Percentiles rank a stretch among this genome's conserved stretches.
phyloP scores from a whole-genome alignment of 2,113 vertebrate species.

The Proteles cristata region DNA sequence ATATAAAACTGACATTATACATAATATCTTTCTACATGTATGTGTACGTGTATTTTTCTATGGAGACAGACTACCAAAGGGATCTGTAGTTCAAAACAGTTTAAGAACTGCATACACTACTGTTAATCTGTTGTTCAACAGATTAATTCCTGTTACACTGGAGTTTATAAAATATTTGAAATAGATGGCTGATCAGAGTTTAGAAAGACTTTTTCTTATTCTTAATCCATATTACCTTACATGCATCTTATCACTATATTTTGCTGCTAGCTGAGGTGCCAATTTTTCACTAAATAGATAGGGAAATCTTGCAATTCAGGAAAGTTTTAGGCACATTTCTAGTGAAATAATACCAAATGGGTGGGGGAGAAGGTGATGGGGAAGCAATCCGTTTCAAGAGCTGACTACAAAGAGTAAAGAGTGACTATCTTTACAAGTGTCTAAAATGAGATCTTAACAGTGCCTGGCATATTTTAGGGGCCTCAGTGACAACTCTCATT shows the following conservation, averaged over 20 bases:
- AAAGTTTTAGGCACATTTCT: conserved; percentile 11
- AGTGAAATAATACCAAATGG: conserved; percentile 18
- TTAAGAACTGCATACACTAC: neutral
- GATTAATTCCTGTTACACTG: neutral
- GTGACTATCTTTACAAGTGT: neutral
- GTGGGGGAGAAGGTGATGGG: neutral
- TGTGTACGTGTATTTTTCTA: conserved; percentile 9
- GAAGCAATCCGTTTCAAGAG: conserved; percentile 25
- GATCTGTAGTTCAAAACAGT: neutral
- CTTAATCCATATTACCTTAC: neutral
- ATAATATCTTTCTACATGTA: neutral
- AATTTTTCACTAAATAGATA: neutral
- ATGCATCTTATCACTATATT: neutral
- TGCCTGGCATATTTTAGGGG: neutral
- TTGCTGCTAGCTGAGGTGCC: neutral
- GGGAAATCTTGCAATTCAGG: neutral
- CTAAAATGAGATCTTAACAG: neutral
- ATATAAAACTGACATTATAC: neutral
- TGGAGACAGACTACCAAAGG: neutral
- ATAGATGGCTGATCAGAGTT: neutral
- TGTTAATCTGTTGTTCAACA: neutral
- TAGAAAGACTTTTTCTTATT: conserved; percentile 11
- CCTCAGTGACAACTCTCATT: neutral
- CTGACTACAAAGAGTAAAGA: neutral
- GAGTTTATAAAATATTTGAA: conserved; percentile 51